phyloP scores from a whole-genome alignment of 92 coral and sea anemone species.

The Phenganax stokvisi region DNA sequence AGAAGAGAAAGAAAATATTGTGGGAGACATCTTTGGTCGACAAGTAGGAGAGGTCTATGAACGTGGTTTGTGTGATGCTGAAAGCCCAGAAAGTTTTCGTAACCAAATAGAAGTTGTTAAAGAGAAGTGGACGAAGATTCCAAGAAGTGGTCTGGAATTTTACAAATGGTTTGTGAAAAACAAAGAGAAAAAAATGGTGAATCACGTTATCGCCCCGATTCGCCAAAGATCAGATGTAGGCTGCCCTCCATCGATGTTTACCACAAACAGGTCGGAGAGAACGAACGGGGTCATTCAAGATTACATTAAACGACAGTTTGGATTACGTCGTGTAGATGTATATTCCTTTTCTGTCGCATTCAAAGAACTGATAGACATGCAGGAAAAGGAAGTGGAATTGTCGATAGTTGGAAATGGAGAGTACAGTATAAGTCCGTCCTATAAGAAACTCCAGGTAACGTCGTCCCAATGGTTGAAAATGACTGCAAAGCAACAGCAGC shows the following conservation, averaged over 20 bases:
- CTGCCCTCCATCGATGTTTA: conserved; percentile 47
- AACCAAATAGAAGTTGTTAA: conserved; percentile 14
- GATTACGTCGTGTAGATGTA: neutral
- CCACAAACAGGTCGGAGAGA: conserved; percentile 44
- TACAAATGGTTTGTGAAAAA: conserved; percentile 28
- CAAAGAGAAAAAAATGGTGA: conserved; percentile 8
- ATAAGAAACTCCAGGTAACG: neutral
- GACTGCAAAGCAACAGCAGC: no score
- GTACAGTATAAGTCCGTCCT: conserved; percentile 11
- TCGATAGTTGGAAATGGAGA: conserved; percentile 35
- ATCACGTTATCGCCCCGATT: conserved; percentile 39
- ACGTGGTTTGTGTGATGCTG: conserved; percentile 31
- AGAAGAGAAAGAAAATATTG: conserved; percentile 5
- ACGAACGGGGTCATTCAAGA: conserved; percentile 25
- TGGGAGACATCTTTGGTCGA: conserved; percentile 28
- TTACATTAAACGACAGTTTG: neutral
- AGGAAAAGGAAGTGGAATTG: conserved; percentile 37
- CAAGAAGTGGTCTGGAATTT: conserved; percentile 5
- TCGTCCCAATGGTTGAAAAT: no score
- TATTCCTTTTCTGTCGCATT: conserved; percentile 19
- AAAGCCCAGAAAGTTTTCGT: neutral
- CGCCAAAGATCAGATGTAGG: conserved; percentile 49
- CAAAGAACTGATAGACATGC: conserved; percentile 33
- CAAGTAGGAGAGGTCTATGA: conserved; percentile 26
- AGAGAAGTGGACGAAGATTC: conserved; percentile 20